A percentile compares a stretch with the other conserved stretches of the same genome.
These are phyloP conservation scores for Rhizomys pruinosus DNA, from an alignment of 2,113 vertebrate species.

Conservation along the genomic window DNA sequence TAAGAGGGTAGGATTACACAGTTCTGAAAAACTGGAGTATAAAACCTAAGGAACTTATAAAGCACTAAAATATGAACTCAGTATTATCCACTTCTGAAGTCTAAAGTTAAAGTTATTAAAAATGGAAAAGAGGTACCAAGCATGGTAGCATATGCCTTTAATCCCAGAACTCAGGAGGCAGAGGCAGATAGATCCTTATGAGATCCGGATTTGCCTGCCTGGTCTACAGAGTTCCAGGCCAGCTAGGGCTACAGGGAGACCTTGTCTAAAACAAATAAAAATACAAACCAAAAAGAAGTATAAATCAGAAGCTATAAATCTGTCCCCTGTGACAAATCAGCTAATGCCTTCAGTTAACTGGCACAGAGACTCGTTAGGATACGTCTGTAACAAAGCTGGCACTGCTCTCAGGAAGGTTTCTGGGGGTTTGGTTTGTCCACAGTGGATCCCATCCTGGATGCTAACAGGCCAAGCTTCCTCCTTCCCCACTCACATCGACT, in stretches of 20 bases:
- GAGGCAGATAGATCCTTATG: too few relatives aligned
- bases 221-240: too few relatives aligned
- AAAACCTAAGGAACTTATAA: background rate
- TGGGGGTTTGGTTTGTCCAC: background rate
- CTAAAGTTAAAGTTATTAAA: background rate
- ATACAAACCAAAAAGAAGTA: background rate
- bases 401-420: background rate
- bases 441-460: background rate
- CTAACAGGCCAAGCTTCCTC: fast-evolving
- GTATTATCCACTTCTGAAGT: background rate
- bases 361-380: too few relatives aligned
- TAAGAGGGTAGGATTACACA: background rate
- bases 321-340: background rate
- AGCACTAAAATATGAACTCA: background rate
- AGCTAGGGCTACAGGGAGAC: too few relatives aligned
- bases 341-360: background rate
- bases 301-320: background rate
- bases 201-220: too few relatives aligned
- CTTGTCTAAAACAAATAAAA: too few relatives aligned
- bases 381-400: background rate
- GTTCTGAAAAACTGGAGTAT: background rate
- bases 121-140: background rate
- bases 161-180: too few relatives aligned
- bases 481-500: constrained; percentile 81
- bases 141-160: too few relatives aligned